phyloP scores from a whole-genome alignment of 2,888 invertebrate species.

The Amitus sp. region DNA sequence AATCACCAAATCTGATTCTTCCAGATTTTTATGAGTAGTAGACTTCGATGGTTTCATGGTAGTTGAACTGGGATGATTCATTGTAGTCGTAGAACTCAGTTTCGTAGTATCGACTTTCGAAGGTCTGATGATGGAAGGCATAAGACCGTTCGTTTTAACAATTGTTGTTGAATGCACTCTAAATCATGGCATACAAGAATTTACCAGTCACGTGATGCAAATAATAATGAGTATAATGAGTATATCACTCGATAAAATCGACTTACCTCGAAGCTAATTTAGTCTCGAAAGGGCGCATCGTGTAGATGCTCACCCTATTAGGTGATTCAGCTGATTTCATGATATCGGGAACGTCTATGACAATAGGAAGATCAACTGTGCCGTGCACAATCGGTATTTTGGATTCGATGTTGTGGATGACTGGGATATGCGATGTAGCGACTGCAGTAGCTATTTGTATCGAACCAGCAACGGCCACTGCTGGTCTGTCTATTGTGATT shows the following conservation, averaged over 20 bases:
- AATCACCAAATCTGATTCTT: constrained; percentile 47
- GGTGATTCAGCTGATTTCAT: constrained; percentile 50
- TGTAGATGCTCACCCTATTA: constrained; percentile 59
- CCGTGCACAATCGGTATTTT: constrained; percentile 63
- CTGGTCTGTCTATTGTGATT: constrained; percentile 55
- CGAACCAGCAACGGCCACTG: constrained; percentile 59
- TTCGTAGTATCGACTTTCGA: constrained; percentile 43
- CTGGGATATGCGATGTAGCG: constrained; percentile 60
- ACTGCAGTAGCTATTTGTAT: constrained; percentile 62
- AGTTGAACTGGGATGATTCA: constrained; percentile 30
- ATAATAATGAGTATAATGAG: background rate
- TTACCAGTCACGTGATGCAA: background rate
- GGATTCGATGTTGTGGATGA: constrained; percentile 59
- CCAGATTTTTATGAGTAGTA: constrained; percentile 45
- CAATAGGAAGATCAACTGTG: constrained; percentile 60
- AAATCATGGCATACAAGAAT: constrained; percentile 10
- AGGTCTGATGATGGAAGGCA: constrained; percentile 49
- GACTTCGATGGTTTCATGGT: constrained; percentile 34
- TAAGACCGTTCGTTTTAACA: constrained; percentile 48
- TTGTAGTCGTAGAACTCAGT: constrained; percentile 38
- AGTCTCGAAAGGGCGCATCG: constrained; percentile 59
- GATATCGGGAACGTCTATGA: constrained; percentile 58
- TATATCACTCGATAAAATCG: background rate
- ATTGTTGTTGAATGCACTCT: constrained; percentile 54
- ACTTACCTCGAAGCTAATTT: constrained; percentile 52